phyloP scores from a whole-genome alignment of 2,113 vertebrate genomes.

The Xiphophorus couchianus region DNA sequence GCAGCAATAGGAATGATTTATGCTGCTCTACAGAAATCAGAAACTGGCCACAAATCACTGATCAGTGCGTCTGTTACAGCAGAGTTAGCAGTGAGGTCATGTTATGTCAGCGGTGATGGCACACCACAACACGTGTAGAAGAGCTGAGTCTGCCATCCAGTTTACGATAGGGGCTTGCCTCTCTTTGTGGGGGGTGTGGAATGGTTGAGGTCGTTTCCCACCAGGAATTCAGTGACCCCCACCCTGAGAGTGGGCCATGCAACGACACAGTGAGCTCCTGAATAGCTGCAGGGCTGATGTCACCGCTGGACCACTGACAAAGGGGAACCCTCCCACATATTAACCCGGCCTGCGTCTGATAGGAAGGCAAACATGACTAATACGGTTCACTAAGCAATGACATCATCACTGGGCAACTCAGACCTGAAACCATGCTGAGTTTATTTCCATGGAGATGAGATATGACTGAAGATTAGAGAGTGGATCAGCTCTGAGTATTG shows the following conservation, averaged over 20 bases:
- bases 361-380: conserved; percentile 26
- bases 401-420: conserved; percentile 12
- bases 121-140: no score
- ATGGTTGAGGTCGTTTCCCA: conserved; percentile 21
- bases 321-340: conserved; percentile 65
- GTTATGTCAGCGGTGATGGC: no score
- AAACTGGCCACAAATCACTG: no score
- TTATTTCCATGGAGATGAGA: conserved; percentile 4
- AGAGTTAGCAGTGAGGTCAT: no score
- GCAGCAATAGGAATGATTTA: no score
- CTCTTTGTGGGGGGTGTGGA: conserved; percentile 7
- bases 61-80: no score
- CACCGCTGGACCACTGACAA: conserved; percentile 62
- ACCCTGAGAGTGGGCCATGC: not conserved
- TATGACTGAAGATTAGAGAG: conserved; percentile 9
- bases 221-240: conserved; percentile 49
- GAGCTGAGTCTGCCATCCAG: conserved; percentile 8
- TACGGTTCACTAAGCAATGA: conserved; percentile 34
- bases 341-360: conserved; percentile 34
- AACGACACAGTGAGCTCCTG: conserved; percentile 47
- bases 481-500: conserved; percentile 4
- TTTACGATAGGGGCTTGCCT: conserved; percentile 36
- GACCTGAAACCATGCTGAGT: not conserved
- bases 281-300: conserved; percentile 65
- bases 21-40: no score